Evolutionary conservation across 1,140 invertebrate species (phyloP).

Genomic region (Pissodes strobi): DNA sequence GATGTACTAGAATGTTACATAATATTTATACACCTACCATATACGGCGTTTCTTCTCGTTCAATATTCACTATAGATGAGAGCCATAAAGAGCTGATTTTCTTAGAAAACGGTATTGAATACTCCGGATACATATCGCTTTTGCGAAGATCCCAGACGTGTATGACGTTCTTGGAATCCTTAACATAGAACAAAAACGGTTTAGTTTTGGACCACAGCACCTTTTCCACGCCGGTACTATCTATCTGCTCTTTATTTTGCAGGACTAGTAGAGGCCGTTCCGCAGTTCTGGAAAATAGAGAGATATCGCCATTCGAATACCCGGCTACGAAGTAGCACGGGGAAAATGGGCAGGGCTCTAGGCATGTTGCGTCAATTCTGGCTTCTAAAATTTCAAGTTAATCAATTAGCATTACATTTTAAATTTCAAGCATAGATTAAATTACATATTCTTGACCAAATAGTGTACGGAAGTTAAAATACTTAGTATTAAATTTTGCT

Average conservation of each 20-base stretch:
- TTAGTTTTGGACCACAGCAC: constrained; percentile 51
- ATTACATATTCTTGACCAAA: no score
- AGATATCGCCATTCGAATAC: constrained; percentile 47
- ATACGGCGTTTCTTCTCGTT: constrained; percentile 40
- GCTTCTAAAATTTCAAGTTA: constrained; percentile 30
- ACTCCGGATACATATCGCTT: constrained; percentile 50
- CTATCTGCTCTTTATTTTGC: constrained; percentile 30
- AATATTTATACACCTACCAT: no score
- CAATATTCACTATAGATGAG: constrained; percentile 33
- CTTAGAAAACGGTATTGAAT: constrained; percentile 46
- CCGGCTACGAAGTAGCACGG: constrained; percentile 48
- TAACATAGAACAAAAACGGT: constrained; percentile 52
- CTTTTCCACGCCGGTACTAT: constrained; percentile 32
- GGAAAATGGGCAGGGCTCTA: constrained; percentile 50
- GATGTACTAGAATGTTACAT: no score
- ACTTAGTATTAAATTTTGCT: no score
- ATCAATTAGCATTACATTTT: background rate
- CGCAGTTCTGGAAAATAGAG: constrained; percentile 40
- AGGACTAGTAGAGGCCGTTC: constrained; percentile 48
- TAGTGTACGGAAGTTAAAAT: no score
- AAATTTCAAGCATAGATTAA: background rate
- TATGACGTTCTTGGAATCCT: constrained; percentile 45
- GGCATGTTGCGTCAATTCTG: constrained; percentile 35
- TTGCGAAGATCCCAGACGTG: constrained; percentile 52
- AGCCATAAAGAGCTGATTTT: constrained; percentile 46